phyloP scores from a whole-genome alignment of 2,797 vertebrate genomes.

The Myioborus melanocephalus region DNA sequence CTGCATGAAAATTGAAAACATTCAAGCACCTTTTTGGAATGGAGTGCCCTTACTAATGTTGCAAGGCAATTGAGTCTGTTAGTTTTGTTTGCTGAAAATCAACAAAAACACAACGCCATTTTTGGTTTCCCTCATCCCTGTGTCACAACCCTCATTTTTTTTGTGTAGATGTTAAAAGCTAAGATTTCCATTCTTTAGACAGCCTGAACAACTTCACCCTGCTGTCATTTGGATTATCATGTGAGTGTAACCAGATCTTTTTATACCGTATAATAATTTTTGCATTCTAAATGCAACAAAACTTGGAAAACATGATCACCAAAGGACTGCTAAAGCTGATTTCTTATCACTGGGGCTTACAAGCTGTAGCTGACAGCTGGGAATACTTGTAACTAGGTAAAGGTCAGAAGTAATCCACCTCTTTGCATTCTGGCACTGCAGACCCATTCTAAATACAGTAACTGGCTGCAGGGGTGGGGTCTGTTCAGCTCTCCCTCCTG shows the following conservation, averaged over 20 bases:
- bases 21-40: neutral
- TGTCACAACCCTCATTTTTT: neutral
- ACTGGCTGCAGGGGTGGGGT: neutral
- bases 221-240: neutral
- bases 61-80: neutral
- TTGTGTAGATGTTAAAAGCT: neutral
- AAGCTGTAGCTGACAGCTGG: neutral
- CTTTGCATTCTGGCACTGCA: neutral
- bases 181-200: neutral
- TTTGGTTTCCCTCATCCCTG: neutral
- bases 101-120: neutral
- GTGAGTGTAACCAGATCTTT: neutral
- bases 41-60: neutral
- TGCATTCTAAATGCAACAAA: neutral
- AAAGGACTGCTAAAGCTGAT: neutral
- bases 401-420: conserved; percentile 27
- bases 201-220: neutral
- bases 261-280: neutral
- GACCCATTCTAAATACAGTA: neutral
- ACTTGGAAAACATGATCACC: neutral
- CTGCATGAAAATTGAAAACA: neutral
- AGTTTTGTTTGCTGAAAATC: neutral
- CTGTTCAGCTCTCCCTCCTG: neutral
- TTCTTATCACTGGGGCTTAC: neutral
- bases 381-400: neutral